Base-by-base conservation (phyloP, 2,113 vertebrate genomes). In the Eptesicus fuscus region DNA sequence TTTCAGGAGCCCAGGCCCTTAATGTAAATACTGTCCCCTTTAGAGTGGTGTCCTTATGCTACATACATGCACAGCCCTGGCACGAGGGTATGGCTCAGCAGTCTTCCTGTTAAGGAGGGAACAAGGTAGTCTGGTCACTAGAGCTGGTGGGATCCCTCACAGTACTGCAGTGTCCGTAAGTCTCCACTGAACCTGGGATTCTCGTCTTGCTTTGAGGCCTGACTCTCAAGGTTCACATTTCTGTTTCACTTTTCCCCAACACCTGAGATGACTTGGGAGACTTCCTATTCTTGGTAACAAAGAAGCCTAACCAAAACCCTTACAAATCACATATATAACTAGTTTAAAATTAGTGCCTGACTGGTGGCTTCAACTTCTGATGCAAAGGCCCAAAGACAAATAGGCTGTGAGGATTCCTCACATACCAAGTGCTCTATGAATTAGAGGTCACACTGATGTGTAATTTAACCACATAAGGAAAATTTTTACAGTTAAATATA, bases 341-440 rank as follows among this genome's bases (percentile, higher is more conserved):
- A 76, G 40, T 79, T 92, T 89, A 61, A 20, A 94, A 44, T 49
- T 73, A 91, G 47, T 28, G 14, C 18, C 86, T 49, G 42, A 35
- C 11, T 30, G 2, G 4, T 14, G 10, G 23, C 82, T 90, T 93
- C 37, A 70, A 73, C 51, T n/a, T 44, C 53, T 93, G 40, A 70
- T 90, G 30, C 9, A 18, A 32, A 93, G 86, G 12, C 51, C 80
- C 5, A 51, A 56, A 86, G 53, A 83, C 56, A 88, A 32, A 78
- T 9, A 88, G 32, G 20, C 87, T 96, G 51, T 44, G n/a, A 91
- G 32, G 49, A 74, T 70, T 94, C 76, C 63, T 92, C 51, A 91
- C 67, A 4, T 6, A 28, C 25, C 84, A 88, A 79, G 4, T 9
- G 4, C 4, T 96, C 71, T 67, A 87, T 69, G 32, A 90, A 94